These are phyloP conservation scores for Rotaria macrura DNA, from an alignment of 2,888 invertebrate species.

Conservation along the genomic window DNA sequence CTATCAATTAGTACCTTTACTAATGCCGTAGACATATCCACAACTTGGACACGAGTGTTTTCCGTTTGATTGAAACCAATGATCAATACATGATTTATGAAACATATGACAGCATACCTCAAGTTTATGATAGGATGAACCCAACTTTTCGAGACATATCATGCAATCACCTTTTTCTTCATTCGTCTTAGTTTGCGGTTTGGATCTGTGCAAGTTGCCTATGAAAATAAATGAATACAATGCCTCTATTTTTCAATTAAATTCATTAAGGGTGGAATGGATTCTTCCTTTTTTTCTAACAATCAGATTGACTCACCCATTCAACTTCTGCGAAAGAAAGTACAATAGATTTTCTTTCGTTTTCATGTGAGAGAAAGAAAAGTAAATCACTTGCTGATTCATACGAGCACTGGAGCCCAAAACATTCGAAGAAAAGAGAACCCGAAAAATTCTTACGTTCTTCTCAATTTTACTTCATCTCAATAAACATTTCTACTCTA, in stretches of 20 bases:
- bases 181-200: not conserved
- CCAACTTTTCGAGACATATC: constrained; percentile 11
- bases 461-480: too few species aligned
- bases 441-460: too few species aligned
- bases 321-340: not conserved
- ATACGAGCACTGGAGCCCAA: not conserved
- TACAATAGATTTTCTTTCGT: too few species aligned
- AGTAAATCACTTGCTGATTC: not conserved
- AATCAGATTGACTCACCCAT: not conserved
- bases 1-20: not conserved
- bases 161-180: not conserved
- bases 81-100: constrained; percentile 19
- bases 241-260: too few species aligned
- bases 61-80: not conserved
- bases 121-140: not conserved
- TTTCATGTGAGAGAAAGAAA: not conserved
- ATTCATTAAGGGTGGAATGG: too few species aligned
- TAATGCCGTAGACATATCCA: constrained; percentile 14
- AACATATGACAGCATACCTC: constrained; percentile 14
- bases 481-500: too few species aligned
- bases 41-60: constrained; percentile 22
- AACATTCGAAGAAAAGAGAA: too few species aligned
- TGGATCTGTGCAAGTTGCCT: too few species aligned
- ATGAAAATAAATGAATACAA: too few species aligned
- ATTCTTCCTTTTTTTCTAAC: too few species aligned